Percentiles rank a stretch among this genome's conserved stretches.
phyloP scores from a whole-genome alignment of 2,888 invertebrate species.

The Sphaeridia pumilis region DNA sequence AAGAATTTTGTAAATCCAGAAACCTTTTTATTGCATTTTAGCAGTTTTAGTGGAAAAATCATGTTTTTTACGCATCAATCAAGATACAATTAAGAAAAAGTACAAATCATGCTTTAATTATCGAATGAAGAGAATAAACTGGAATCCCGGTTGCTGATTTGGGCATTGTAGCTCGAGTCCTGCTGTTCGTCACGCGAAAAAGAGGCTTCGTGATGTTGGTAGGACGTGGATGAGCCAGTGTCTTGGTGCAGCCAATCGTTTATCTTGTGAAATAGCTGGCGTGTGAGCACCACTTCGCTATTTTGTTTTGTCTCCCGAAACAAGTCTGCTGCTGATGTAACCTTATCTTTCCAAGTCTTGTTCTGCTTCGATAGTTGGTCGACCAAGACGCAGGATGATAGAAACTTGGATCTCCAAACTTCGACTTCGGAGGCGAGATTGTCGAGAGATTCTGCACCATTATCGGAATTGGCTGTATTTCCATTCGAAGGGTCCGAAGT shows the following conservation, averaged over 20 bases:
- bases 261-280: constrained; percentile 25
- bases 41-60: no score
- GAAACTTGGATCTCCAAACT: constrained; percentile 35
- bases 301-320: constrained; percentile 28
- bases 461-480: not conserved
- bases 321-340: constrained; percentile 25
- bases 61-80: no score
- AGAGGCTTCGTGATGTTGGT: not conserved
- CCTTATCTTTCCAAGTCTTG: constrained; percentile 21
- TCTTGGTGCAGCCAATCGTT: constrained; percentile 27
- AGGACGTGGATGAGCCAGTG: not conserved
- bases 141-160: no score
- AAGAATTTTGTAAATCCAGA: no score
- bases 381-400: constrained; percentile 34
- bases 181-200: no score
- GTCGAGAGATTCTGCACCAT: constrained; percentile 30
- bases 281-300: constrained; percentile 21
- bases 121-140: no score
- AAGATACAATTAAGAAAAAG: no score
- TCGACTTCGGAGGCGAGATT: constrained; percentile 34
- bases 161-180: no score
- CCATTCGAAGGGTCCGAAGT: not conserved
- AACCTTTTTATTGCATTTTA: no score
- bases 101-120: no score
- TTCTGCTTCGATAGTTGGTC: constrained; percentile 33